Evolutionary conservation across 1,140 invertebrate species (phyloP).

Genomic region (Halesus radiatus): DNA sequence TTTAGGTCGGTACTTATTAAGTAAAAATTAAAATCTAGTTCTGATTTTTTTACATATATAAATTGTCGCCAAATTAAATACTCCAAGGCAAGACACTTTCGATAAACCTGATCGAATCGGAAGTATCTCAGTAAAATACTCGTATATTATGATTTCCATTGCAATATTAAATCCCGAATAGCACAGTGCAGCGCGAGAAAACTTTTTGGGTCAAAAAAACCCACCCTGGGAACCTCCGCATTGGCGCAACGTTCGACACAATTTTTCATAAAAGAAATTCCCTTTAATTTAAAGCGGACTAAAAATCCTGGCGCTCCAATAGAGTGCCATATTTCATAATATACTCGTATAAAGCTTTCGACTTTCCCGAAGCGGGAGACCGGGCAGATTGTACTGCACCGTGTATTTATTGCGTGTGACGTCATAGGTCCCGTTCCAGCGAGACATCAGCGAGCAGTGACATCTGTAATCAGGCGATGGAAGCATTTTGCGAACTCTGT

Average conservation of each 20-base stretch:
- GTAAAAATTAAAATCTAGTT: no score
- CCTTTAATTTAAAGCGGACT: conserved; percentile 41
- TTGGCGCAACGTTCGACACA: conserved; percentile 13
- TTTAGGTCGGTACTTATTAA: no score
- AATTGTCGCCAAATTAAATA: no score
- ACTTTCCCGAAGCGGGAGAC: not conserved
- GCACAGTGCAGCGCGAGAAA: not conserved
- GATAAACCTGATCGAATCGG: no score
- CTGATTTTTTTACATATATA: no score
- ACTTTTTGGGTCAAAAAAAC: conserved; percentile 27
- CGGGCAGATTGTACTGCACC: not conserved
- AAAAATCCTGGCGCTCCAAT: conserved; percentile 7
- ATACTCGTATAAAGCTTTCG: conserved; percentile 38
- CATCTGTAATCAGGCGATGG: not conserved
- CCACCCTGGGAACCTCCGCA: not conserved
- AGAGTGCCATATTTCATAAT: conserved; percentile 32
- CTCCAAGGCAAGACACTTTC: no score
- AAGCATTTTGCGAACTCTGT: no score
- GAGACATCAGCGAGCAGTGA: not conserved
- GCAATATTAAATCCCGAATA: conserved; percentile 26
- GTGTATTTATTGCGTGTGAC: conserved; percentile 22
- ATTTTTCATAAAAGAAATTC: conserved; percentile 40
- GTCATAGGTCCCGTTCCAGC: not conserved
- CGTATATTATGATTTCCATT: conserved; percentile 7
- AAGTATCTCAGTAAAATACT: no score